A percentile compares a stretch with the other conserved stretches of the same genome.
Evolutionary conservation across 2,888 invertebrate genomes (phyloP).

Genomic region (Phania funesta): DNA sequence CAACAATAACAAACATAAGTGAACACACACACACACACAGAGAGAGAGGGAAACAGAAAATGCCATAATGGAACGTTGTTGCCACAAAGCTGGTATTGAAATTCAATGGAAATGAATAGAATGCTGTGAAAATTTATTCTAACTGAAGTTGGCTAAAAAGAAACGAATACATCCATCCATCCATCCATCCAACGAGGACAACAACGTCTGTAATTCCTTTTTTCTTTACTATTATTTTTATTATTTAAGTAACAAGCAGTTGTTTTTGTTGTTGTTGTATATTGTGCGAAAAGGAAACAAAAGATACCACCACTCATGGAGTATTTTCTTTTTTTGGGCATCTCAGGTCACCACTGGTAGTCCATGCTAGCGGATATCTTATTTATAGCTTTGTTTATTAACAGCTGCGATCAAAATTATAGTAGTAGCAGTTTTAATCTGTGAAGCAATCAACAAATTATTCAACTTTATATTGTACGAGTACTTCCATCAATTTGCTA

Average conservation of each 20-base stretch:
- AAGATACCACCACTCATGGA: neutral
- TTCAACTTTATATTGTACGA: too few species aligned
- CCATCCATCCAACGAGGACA: neutral
- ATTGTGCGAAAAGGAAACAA: constrained; percentile 24
- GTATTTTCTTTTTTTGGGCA: neutral
- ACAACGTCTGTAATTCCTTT: constrained; percentile 29
- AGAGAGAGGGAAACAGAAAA: neutral
- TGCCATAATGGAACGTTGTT: constrained; percentile 40
- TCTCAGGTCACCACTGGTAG: neutral
- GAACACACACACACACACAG: neutral
- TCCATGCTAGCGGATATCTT: neutral
- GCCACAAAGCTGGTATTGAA: constrained; percentile 48
- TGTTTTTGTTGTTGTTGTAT: constrained; percentile 19
- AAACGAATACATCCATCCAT: neutral
- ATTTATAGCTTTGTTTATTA: neutral
- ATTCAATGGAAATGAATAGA: constrained; percentile 35
- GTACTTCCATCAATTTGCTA: too few species aligned
- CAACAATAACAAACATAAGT: neutral
- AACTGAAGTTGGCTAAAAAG: constrained; percentile 27
- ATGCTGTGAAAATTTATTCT: constrained; percentile 36
- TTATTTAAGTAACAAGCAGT: constrained; percentile 32
- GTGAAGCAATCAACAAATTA: too few species aligned
- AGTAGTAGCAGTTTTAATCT: too few species aligned
- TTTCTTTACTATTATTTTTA: constrained; percentile 16
- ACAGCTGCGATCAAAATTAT: neutral